phyloP scores from a whole-genome alignment of 1,140 invertebrate genomes.

The Saccostrea echinata region DNA sequence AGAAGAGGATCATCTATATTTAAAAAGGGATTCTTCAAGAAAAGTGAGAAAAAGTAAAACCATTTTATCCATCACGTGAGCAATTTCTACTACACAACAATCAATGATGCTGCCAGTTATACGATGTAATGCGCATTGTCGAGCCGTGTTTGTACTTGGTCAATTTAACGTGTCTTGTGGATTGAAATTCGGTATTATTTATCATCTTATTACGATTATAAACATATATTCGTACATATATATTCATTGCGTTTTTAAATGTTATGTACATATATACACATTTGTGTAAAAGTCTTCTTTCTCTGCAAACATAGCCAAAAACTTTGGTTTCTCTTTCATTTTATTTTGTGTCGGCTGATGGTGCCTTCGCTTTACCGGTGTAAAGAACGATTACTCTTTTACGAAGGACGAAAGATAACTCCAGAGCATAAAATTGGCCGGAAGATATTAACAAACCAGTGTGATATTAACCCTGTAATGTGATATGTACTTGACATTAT shows the following conservation, averaged over 20 bases:
- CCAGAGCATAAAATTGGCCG: background rate
- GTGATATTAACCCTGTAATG: constrained; percentile 20
- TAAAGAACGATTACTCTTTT: background rate
- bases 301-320: too few species aligned
- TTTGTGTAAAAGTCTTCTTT: too few species aligned
- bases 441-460: background rate
- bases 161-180: background rate
- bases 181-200: background rate
- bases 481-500: background rate
- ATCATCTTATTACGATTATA: background rate
- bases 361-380: background rate
- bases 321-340: too few species aligned
- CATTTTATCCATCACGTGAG: background rate
- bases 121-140: background rate
- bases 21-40: constrained; percentile 64
- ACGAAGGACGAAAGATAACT: background rate
- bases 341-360: background rate
- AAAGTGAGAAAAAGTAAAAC: constrained; percentile 58
- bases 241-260: background rate
- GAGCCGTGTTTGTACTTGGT: background rate
- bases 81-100: constrained; percentile 9
- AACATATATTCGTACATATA: background rate
- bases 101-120: background rate
- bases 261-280: too few species aligned
- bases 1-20: constrained; percentile 65